Evolutionary conservation across 2,113 vertebrate species (phyloP).

Genomic region (Bos indicus): DNA sequence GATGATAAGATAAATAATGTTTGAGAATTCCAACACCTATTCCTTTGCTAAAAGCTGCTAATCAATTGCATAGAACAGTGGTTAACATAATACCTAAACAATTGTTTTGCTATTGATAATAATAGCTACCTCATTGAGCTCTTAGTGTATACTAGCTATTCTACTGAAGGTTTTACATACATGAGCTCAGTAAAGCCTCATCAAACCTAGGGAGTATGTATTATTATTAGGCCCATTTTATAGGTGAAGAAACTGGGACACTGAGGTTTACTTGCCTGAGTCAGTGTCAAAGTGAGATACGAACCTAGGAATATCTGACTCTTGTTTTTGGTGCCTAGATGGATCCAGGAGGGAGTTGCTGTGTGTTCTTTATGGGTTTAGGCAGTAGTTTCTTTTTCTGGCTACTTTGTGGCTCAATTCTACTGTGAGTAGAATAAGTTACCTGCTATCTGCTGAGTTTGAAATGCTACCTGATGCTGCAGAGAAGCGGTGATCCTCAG

Average conservation of each 20-base stretch:
- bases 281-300: neutral
- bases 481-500: neutral
- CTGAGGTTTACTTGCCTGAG: neutral
- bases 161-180: neutral
- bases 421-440: neutral
- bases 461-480: neutral
- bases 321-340: neutral
- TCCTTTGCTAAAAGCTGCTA: slow-evolving; percentile 19
- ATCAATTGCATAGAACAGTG: neutral
- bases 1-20: neutral
- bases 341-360: neutral
- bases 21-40: neutral
- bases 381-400: neutral
- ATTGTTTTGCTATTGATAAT: neutral
- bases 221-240: neutral
- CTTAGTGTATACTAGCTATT: neutral
- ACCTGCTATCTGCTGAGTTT: neutral
- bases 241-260: neutral
- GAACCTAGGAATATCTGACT: neutral
- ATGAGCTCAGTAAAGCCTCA: neutral
- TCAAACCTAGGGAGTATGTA: neutral
- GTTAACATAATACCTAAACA: neutral
- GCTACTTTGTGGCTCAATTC: neutral
- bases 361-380: neutral
- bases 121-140: neutral